Evolutionary conservation across 1,140 invertebrate genomes (phyloP), one percentile per base, ranked within the genome.

Genomic region (Phortica variegata): DNA sequence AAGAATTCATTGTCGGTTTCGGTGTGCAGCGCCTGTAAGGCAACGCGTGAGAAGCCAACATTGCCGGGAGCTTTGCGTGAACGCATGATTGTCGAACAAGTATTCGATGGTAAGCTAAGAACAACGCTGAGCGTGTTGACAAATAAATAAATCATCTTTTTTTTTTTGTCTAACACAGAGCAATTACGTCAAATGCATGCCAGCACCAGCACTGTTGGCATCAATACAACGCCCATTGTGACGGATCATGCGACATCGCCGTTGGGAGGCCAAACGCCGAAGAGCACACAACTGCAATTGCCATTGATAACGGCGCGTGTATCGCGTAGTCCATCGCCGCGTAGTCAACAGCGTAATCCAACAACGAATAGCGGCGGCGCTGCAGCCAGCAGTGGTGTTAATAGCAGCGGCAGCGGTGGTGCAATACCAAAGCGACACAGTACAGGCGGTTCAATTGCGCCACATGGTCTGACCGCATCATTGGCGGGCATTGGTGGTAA

Each of bases 1-100:
- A 87, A 90, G 54, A 95, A 95, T 79, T 86, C 87, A 2, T 71
- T 90, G 0, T 83, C 84, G 6, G 80, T 81, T 7, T 79, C 80
- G 15, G 77, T 81, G 42, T 95, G 92, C 76, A 85, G 87, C 49
- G 91, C 87, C 10, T 95, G 92, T 66, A 91, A 88, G 52, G 60
- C 74, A 9, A 43, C 56, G 10, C 60, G 68, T 18, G 49, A 58
- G 47, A 56, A 63, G 32, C 68, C 73, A 13, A 53, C 52, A 10
- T 10, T 1, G 54, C 62, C n/a, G 34, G 62, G 62, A 20, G 26
- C 63, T 5, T 49, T 68, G 8, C 60, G 63, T 5, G 63, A 68
- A 15, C 57, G 63, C 63, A 60, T 19, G 63, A 68, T 23, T 60
- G 63, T 1, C 63, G 68, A n/a, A n/a, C n/a, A n/a, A n/a, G n/a